Evolutionary conservation across 2,113 vertebrate genomes (phyloP), one percentile per base, ranked within the genome.

Genomic region (Aspidoscelis tigris): DNA sequence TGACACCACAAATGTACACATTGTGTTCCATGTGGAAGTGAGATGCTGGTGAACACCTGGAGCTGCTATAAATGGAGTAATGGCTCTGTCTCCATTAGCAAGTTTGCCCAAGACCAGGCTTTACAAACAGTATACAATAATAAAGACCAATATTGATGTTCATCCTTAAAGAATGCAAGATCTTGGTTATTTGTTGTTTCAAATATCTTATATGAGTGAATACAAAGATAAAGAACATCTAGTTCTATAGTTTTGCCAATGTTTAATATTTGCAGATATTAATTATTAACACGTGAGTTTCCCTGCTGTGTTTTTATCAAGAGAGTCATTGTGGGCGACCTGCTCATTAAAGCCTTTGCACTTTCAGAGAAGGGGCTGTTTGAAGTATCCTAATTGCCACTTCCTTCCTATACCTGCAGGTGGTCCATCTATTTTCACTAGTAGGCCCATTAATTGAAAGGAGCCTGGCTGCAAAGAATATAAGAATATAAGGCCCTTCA

Each of bases 391-490:
- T 44, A 74, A 85, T 76, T 84, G 64, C 85, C 86, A 55, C 65
- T 53, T 86, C 66, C 81, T 81, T 90, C 79, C 78, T 78, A 81
- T 76, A 44, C 18, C 80, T 88, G 85, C 86, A 87, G 86, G 84
- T 84, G 80, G 72, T 83, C 1, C 0, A 2, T 83, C 91, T 87
- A 64, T 79, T 93, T 90, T 89, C 1, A 0, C 77, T 83, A 73
- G 33, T 53, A 88, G 78, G 87, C 81, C 44, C 41, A 80, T 91
- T 93, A 87, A 90, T 75, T 86, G 81, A 66, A 87, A 90, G 83
- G 84, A 80, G 86, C 33, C 91, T 74, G 83, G 50, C 79, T n/a
- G 43, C 82, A 84, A 88, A 70, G 70, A 83, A 82, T 53, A 55
- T 88, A 87, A 70, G 77, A 91, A 91, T 84, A 86, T 85, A 88